These are phyloP conservation scores for Cotesia glomerata DNA, from an alignment of 1,140 invertebrate species.

Conservation along the genomic window DNA sequence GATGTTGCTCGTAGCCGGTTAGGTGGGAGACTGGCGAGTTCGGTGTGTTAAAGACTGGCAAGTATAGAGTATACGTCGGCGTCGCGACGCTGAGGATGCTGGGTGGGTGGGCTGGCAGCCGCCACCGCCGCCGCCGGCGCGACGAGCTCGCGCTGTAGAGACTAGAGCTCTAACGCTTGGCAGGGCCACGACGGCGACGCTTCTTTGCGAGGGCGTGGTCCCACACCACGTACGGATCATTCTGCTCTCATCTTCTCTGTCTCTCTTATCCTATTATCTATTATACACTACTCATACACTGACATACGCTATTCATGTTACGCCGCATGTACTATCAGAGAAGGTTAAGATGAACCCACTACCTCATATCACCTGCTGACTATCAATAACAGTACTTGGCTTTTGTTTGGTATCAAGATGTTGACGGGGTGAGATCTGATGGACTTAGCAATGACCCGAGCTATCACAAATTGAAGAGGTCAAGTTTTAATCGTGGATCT, in stretches of 20 bases:
- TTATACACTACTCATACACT: neutral
- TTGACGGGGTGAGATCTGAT: too few species aligned
- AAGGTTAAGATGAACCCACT: too few species aligned
- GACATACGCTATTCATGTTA: too few species aligned
- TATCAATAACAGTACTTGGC: too few species aligned
- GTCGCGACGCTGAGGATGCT: conserved; percentile 44
- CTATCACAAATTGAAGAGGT: too few species aligned
- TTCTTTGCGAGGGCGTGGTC: conserved; percentile 55
- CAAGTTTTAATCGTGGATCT: too few species aligned
- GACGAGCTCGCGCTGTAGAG: conserved; percentile 22
- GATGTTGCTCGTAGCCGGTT: conserved; percentile 26
- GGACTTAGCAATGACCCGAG: too few species aligned
- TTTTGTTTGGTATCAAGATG: too few species aligned
- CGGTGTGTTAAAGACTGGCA: conserved; percentile 13
- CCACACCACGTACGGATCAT: conserved; percentile 17
- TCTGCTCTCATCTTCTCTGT: too few species aligned
- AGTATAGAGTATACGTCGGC: conserved; percentile 33
- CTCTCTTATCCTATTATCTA: too few species aligned
- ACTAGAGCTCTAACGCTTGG: conserved; percentile 16
- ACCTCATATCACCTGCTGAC: too few species aligned
- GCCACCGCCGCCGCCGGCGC: conserved; percentile 25
- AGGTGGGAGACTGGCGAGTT: conserved; percentile 36
- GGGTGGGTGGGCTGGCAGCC: conserved; percentile 34
- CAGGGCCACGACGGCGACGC: conserved; percentile 30
- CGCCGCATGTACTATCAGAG: too few species aligned